Evolutionary conservation across 2,888 invertebrate species (phyloP), one percentile per base, ranked within the genome.

Genomic region (Oxytorus armatus): DNA sequence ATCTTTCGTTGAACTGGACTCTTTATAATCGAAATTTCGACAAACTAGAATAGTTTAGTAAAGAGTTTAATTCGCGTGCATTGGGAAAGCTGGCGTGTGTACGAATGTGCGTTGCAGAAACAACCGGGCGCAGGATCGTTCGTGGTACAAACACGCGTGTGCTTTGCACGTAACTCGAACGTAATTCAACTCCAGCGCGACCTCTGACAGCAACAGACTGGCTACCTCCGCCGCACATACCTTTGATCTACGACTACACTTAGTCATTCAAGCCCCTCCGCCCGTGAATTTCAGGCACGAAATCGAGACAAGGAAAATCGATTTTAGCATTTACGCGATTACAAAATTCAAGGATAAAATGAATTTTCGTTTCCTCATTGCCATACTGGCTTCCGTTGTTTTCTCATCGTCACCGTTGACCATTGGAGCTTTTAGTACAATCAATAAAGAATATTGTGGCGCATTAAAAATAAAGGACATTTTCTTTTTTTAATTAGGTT

Each of bases 201-300:
- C 33, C 33, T 73, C 66, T 72, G 77, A 66, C 72, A 78, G 72
- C 44, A 7, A 42, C 51, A 29, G 11, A 65, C 55, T 70, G 57
- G 29, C 11, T 65, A 61, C 57, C 23, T n/a, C 49, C 8, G 33
- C 21, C 23, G 33, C 21, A 4, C 47, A 39, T 16, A 59, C 59
- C 68, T 78, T 78, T 73, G 73, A 78, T 73, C 73, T 61, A 65
- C 53, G 61, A 49, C 51, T 53, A 61, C 44, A 73, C 39, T 57
- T 66, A 33, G 29, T 59, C 75, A 51, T 51, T 77, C 39, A 8
- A 49, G 29, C 29, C 29, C 2, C 29, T 29, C 2, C 5, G 29
- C 29, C 5, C 29, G 5, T 3, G 3, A 3, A 29, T 5, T 29
- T 3, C 5, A 29, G 2, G 5, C 5, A 5, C 44, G 5, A 44